Evolutionary conservation across 2,797 vertebrate species (phyloP).

Genomic region (Peromyscus aztecus): DNA sequence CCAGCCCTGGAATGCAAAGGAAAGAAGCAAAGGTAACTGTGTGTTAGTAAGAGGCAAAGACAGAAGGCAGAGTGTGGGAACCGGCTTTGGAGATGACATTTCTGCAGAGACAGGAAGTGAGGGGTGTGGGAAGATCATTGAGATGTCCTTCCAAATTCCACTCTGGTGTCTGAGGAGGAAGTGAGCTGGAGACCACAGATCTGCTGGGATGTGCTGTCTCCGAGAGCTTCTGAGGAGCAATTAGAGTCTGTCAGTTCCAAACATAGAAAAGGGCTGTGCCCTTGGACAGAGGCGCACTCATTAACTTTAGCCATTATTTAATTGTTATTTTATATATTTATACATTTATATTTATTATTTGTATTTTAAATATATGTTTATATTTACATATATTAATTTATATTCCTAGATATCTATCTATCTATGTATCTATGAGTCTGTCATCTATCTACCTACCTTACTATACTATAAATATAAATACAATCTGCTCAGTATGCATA

Average conservation of each 20-base stretch:
- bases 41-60: not conserved
- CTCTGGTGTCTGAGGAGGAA: not conserved
- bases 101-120: not conserved
- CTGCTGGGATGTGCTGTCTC: not conserved
- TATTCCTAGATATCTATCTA: not conserved
- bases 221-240: not conserved
- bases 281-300: not conserved
- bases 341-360: not conserved
- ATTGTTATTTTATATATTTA: not conserved
- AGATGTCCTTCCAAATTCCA: not conserved
- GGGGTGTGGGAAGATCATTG: not conserved
- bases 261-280: not conserved
- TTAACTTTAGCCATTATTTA: constrained; percentile 45
- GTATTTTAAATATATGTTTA: not conserved
- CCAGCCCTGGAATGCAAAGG: not conserved
- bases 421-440: not conserved
- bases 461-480: not conserved
- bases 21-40: not conserved
- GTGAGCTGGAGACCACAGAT: not conserved
- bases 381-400: not conserved
- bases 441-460: not conserved
- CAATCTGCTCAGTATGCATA: not conserved
- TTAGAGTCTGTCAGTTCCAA: not conserved
- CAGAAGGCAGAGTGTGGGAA: not conserved
- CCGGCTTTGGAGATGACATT: not conserved